These are phyloP conservation scores for Erebia palarica DNA, from an alignment of 2,888 invertebrate genomes.

Conservation along the genomic window DNA sequence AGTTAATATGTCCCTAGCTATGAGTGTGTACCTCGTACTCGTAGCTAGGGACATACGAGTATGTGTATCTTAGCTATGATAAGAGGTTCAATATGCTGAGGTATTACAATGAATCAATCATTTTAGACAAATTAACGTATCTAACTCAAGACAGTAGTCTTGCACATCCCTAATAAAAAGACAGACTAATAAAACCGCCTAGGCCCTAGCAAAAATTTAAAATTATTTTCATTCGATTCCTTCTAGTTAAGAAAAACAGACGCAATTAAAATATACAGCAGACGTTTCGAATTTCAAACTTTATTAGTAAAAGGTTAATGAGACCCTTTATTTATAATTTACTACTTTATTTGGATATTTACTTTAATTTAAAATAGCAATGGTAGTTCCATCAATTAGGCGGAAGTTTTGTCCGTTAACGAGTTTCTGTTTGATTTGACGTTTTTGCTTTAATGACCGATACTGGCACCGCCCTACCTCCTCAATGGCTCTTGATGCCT, in stretches of 20 bases:
- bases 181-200: background rate
- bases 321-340: constrained; percentile 34
- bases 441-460: constrained; percentile 75
- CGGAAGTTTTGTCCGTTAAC: constrained; percentile 58
- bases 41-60: background rate
- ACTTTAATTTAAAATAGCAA: constrained; percentile 29
- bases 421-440: constrained; percentile 71
- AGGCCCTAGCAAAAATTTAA: background rate
- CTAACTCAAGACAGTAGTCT: too few relatives aligned
- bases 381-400: constrained; percentile 45
- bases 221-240: background rate
- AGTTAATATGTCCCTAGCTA: too few relatives aligned
- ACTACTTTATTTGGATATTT: constrained; percentile 31
- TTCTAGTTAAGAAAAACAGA: background rate
- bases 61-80: too few relatives aligned
- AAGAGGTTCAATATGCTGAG: too few relatives aligned
- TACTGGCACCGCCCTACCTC: constrained; percentile 45
- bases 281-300: constrained; percentile 23
- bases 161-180: background rate
- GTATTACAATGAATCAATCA: too few relatives aligned
- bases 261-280: constrained; percentile 25
- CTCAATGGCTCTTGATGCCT: constrained; percentile 61
- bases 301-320: constrained; percentile 31
- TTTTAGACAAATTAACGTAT: background rate
- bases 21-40: too few relatives aligned